A percentile compares a stretch with the other conserved stretches of the same genome.
Conservation (phyloP, 2,797 vertebrate species). For the Sebastes hopkinsi region DNA sequence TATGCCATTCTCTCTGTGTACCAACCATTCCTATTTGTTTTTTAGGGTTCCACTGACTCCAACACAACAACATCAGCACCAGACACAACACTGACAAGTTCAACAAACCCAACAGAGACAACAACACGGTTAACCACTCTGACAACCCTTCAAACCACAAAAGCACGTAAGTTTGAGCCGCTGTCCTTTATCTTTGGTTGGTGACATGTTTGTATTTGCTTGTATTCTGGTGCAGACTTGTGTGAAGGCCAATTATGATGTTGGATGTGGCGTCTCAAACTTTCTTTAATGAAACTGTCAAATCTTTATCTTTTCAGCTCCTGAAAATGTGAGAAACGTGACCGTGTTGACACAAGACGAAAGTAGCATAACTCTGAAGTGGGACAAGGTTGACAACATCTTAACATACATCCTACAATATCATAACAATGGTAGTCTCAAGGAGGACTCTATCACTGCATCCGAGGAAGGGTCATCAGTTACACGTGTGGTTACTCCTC, state of each 20-base stretch:
- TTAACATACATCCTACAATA: constrained; percentile 16
- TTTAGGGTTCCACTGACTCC: constrained; percentile 28
- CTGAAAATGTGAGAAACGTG: not conserved
- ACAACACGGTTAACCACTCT: accelerated
- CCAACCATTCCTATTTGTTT: not conserved
- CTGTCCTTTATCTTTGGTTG: not conserved
- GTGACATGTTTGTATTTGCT: not conserved
- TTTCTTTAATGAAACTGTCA: not conserved
- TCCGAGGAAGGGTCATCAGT: too few relatives aligned
- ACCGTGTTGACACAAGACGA: not conserved
- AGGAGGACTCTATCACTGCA: too few relatives aligned
- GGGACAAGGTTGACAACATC: constrained; percentile 28
- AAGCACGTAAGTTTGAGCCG: constrained; percentile 2
- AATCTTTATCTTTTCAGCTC: constrained; percentile 8
- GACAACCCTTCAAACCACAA: not conserved
- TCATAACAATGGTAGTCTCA: too few relatives aligned
- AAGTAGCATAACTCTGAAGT: constrained; percentile 45
- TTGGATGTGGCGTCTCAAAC: not conserved
- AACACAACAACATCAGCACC: accelerated
- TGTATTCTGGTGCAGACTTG: not conserved
- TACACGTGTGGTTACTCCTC: not conserved
- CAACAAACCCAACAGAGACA: not conserved
- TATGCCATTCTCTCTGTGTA: not conserved
- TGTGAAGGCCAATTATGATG: not conserved
- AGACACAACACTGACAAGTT: accelerated